Evolutionary conservation across 2,113 vertebrate species (phyloP).

Genomic region (Vanacampus margaritifer): DNA sequence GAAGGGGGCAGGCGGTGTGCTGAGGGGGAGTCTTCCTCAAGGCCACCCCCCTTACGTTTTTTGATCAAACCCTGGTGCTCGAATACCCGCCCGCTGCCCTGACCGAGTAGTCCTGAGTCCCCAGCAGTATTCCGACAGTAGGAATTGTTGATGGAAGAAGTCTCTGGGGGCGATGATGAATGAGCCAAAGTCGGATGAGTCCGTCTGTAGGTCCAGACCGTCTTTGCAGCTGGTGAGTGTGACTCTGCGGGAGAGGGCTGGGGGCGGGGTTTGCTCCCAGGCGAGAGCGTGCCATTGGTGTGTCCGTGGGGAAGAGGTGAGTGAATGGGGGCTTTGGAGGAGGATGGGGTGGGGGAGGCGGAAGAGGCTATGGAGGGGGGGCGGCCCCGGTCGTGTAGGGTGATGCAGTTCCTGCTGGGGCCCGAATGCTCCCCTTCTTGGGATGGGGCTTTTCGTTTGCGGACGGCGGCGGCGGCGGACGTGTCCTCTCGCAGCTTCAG

Average conservation of each 20-base stretch:
- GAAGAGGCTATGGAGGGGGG: constrained; percentile 46
- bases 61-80: constrained; percentile 82
- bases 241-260: constrained; percentile 53
- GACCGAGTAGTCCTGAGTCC: constrained; percentile 66
- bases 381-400: constrained; percentile 70
- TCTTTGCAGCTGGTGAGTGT: constrained; percentile 56
- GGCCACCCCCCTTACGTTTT: constrained; percentile 75
- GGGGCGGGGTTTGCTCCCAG: constrained; percentile 63
- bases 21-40: constrained; percentile 66
- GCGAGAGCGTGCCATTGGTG: constrained; percentile 78
- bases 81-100: constrained; percentile 59
- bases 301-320: constrained; percentile 66
- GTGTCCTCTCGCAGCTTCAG: constrained; percentile 72
- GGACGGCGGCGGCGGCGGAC: constrained; percentile 65
- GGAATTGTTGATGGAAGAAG: constrained; percentile 55
- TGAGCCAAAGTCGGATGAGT: constrained; percentile 54
- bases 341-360: constrained; percentile 24
- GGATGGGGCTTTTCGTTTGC: constrained; percentile 78
- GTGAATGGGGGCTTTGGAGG: constrained; percentile 55
- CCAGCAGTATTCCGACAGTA: constrained; percentile 56
- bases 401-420: constrained; percentile 82
- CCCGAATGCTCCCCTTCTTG: constrained; percentile 71
- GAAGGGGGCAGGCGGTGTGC: constrained; percentile 72
- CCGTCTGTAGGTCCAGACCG: constrained; percentile 67
- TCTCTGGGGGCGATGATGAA: constrained; percentile 64